Base-by-base conservation (phyloP, 1,140 invertebrate genomes). In the Neodiprion pinetum region DNA sequence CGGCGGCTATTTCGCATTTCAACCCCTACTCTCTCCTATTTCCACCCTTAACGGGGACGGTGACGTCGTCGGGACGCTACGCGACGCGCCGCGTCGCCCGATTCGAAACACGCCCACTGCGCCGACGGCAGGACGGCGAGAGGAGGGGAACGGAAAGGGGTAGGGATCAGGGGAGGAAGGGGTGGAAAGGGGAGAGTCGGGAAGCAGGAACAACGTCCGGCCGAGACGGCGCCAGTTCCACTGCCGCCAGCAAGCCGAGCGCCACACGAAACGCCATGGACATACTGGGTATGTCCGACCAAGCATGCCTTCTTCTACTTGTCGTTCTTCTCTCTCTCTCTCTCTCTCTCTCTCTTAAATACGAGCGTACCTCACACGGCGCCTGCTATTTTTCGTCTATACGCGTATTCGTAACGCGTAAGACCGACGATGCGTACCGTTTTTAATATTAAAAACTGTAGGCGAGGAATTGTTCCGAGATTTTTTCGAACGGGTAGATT, bases 201-300 rank as follows among this genome's bases (percentile, higher is more conserved):
- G 80, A 82, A 82, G 80, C 75, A 82, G 83, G 50, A 53, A 53
- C 50, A 53, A 53, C 50, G 86, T 86, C 86, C 83, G 86, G 87
- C 82, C 82, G 85, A 84, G 84, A 84, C 83, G 80, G 79, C 85
- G 85, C 83, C 85, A 88, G 87, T 88, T 87, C 85, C 85, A 88
- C 86, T 86, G 85, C 86, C 85, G 86, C 85, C 86, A 88, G 83
- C 85, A 84, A 78, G 83, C 86, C 82, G 86, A 87, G 81, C 83
- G 84, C 84, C 82, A 81, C 83, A 87, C 82, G 80, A 84, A 81
- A 75, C 79, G 81, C 81, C 84, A 88, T 88, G 87, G 87, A 88
- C 86, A 88, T 88, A 88, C 87, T 88, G 86, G 87, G 87, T 88
- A 88, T 88, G 87, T 88, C 86, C 82, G 78, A 81, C 79, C 83